A percentile compares a stretch with the other conserved stretches of the same genome.
Evolutionary conservation across 2,113 vertebrate genomes (phyloP).

Genomic region (Arvicanthis niloticus): DNA sequence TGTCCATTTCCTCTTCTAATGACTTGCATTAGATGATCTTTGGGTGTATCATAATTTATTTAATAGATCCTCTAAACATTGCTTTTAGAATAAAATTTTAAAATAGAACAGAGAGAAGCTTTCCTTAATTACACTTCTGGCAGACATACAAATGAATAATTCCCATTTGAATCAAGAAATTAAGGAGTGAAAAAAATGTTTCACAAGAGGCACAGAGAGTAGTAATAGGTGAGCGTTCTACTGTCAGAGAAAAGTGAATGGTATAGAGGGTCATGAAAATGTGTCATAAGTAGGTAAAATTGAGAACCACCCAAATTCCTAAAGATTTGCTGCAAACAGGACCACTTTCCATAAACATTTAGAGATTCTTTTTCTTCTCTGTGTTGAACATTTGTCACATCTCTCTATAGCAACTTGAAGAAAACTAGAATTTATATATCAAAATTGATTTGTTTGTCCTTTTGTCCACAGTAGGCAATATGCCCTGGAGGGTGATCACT

Average conservation of each 20-base stretch:
- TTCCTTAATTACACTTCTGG: slow-evolving; percentile 64
- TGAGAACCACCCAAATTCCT: neutral
- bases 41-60: slow-evolving; percentile 64
- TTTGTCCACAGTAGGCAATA: neutral
- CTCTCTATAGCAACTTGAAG: neutral
- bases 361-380: neutral
- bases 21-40: slow-evolving; percentile 37
- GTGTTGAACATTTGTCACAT: neutral
- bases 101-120: slow-evolving; percentile 41
- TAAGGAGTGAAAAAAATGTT: slow-evolving; percentile 46
- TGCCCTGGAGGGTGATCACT: neutral
- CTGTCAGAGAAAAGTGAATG: neutral
- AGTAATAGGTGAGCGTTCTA: neutral
- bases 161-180: slow-evolving; percentile 55
- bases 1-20: slow-evolving; percentile 61
- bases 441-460: slow-evolving; percentile 40
- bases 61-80: slow-evolving; percentile 17
- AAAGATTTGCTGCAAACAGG: neutral
- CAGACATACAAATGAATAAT: slow-evolving; percentile 55
- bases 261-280: neutral
- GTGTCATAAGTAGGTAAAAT: neutral
- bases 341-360: neutral
- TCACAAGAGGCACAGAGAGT: neutral
- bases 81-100: slow-evolving; percentile 54
- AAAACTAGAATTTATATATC: neutral